Evolutionary conservation across 2,797 vertebrate species (phyloP).

Genomic region (Pseudotriccus pelzelni): DNA sequence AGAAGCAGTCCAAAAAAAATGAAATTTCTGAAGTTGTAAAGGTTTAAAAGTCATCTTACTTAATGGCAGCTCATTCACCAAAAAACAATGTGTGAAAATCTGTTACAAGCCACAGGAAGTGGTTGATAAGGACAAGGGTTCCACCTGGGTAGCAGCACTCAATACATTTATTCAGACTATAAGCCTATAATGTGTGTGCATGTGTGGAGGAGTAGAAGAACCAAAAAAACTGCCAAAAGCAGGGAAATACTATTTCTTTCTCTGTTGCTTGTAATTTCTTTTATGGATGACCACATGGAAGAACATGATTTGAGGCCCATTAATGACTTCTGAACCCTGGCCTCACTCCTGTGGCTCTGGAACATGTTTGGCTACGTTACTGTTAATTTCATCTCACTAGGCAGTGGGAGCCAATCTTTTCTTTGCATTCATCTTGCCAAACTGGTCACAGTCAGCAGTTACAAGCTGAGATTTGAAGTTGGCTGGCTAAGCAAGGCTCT

Average conservation of each 20-base stretch:
- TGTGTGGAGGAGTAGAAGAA: not conserved
- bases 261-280: fast-evolving
- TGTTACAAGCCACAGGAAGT: not conserved
- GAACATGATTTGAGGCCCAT: not conserved
- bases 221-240: not conserved
- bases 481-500: not conserved
- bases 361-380: not conserved
- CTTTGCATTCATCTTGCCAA: not conserved
- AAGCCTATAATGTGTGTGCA: not conserved
- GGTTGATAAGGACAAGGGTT: not conserved
- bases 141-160: not conserved
- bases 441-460: not conserved
- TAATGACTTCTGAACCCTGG: not conserved
- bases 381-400: not conserved
- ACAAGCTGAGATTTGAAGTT: not conserved
- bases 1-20: not conserved
- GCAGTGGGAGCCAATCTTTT: not conserved
- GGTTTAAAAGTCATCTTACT: not conserved
- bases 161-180: not conserved
- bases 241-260: not conserved
- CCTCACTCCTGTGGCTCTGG: not conserved
- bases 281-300: not conserved
- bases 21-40: not conserved
- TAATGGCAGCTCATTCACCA: not conserved
- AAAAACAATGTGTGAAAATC: fast-evolving